phyloP scores from a whole-genome alignment of 1,140 invertebrate species.

The Achroia grisella region DNA sequence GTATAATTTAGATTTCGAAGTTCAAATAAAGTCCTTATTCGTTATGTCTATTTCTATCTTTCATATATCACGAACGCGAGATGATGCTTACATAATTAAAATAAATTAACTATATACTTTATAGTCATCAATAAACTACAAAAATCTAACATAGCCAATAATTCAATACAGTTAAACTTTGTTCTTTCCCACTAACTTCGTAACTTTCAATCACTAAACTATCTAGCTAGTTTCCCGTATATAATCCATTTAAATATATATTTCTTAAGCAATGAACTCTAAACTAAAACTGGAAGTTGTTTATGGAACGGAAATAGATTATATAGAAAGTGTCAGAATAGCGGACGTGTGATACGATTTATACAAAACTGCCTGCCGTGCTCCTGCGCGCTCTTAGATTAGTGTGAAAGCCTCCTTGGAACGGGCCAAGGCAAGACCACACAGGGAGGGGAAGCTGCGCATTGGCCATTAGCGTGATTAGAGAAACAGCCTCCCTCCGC shows the following conservation, averaged over 20 bases:
- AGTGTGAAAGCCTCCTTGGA: slow-evolving; percentile 56
- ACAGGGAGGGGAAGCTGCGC: slow-evolving; percentile 32
- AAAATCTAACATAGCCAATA: too few relatives aligned
- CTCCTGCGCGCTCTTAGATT: slow-evolving; percentile 56
- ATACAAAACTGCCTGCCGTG: slow-evolving; percentile 48
- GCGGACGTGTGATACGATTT: slow-evolving; percentile 47
- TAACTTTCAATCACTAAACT: neutral
- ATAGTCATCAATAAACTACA: neutral
- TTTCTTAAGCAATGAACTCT: neutral
- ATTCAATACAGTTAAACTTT: neutral
- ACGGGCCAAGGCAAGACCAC: slow-evolving; percentile 1
- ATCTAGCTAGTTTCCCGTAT: neutral
- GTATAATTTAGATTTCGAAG: too few relatives aligned
- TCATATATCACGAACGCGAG: too few relatives aligned
- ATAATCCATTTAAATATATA: neutral
- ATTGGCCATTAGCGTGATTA: slow-evolving; percentile 72
- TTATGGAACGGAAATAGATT: too few relatives aligned
- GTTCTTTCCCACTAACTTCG: too few relatives aligned
- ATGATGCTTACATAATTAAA: too few relatives aligned
- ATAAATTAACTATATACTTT: too few relatives aligned
- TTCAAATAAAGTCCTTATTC: too few relatives aligned
- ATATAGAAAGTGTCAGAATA: slow-evolving; percentile 7
- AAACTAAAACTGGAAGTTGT: slow-evolving; percentile 6
- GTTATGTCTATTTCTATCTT: too few relatives aligned
- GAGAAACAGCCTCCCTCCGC: slow-evolving; percentile 35